phyloP scores from a whole-genome alignment of 2,113 vertebrate genomes.

The Coryphaenoides rupestris region DNA sequence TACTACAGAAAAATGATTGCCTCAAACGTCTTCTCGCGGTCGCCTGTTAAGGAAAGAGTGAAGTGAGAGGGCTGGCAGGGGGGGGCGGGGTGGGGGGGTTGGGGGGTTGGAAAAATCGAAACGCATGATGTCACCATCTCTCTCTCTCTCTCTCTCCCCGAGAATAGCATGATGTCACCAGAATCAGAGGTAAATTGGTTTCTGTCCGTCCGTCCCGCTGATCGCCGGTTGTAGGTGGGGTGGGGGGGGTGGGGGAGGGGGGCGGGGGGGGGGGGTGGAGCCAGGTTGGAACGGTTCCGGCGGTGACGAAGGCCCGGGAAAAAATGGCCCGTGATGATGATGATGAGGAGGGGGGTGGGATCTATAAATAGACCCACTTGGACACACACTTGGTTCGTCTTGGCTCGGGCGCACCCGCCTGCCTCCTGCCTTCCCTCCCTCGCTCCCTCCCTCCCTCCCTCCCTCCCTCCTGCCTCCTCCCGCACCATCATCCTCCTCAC shows the following conservation, averaged over 20 bases:
- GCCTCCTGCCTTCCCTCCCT: slow-evolving; percentile 56
- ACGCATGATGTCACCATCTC: slow-evolving; percentile 1
- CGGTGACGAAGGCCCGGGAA: slow-evolving; percentile 54
- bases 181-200: slow-evolving; percentile 47
- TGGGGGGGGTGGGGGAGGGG: slow-evolving; percentile 8
- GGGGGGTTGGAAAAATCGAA: slow-evolving; percentile 13
- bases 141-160: too few relatives aligned
- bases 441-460: neutral
- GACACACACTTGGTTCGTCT: slow-evolving; percentile 64
- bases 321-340: slow-evolving; percentile 61
- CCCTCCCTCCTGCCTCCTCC: neutral
- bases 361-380: slow-evolving; percentile 69
- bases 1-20: neutral
- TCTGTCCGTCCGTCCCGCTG: slow-evolving; percentile 40
- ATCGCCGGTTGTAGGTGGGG: slow-evolving; percentile 47
- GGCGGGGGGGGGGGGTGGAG: slow-evolving; percentile 22
- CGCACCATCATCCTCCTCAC: neutral
- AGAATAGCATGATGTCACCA: slow-evolving; percentile 46
- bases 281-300: slow-evolving; percentile 50
- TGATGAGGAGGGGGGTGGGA: too few relatives aligned
- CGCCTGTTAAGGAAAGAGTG: too few relatives aligned
- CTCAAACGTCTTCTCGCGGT: neutral
- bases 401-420: slow-evolving; percentile 52
- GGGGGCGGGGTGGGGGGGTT: too few relatives aligned
- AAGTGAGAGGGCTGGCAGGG: too few relatives aligned